A percentile compares a stretch with the other conserved stretches of the same genome.
phyloP scores from a whole-genome alignment of 2,888 invertebrate species.

The Pristionchus entomophagus region DNA sequence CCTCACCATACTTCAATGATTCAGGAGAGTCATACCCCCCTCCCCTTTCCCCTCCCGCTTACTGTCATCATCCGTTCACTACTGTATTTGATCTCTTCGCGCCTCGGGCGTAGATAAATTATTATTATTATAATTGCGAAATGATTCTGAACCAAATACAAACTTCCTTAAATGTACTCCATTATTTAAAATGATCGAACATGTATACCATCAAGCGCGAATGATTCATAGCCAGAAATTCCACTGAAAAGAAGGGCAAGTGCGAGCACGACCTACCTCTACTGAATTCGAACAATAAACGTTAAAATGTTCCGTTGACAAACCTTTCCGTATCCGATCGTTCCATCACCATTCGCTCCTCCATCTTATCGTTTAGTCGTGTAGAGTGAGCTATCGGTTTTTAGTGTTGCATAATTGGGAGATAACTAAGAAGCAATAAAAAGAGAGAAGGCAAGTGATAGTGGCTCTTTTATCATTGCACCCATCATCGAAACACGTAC shows the following conservation, averaged over 20 bases:
- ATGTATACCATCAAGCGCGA: slow-evolving; percentile 24
- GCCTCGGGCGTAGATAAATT: no score
- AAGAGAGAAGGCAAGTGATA: background rate
- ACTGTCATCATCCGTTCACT: no score
- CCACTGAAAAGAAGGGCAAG: background rate
- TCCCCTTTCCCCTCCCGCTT: no score
- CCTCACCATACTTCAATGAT: no score
- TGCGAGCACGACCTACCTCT: background rate
- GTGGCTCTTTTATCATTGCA: background rate
- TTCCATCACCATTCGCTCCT: background rate
- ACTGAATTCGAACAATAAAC: no score
- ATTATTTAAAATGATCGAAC: background rate
- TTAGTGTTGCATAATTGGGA: no score
- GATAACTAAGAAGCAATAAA: background rate
- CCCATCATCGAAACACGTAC: background rate
- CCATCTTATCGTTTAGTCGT: background rate
- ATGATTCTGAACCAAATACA: background rate
- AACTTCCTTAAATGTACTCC: background rate
- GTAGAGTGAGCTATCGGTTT: background rate
- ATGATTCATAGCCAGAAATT: background rate
- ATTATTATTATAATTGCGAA: no score
- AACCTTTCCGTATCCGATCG: background rate
- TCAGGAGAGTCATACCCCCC: no score
- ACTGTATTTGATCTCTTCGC: no score
- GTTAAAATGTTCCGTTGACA: background rate